These are phyloP conservation scores for Okapia johnstoni DNA, from an alignment of 2,113 vertebrate species.

Conservation along the genomic window DNA sequence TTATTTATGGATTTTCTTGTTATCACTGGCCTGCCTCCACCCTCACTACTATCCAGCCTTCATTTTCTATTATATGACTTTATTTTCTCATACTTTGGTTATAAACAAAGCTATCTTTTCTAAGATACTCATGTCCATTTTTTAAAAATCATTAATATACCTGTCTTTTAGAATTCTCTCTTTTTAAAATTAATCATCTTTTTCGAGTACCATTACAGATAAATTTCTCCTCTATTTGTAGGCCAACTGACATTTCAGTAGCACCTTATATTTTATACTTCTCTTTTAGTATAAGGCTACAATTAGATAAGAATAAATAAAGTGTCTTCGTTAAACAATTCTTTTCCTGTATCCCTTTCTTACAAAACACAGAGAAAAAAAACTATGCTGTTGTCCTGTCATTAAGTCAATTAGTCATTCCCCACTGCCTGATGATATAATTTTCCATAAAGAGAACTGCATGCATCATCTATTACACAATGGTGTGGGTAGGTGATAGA, in stretches of 20 bases:
- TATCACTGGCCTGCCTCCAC: not conserved
- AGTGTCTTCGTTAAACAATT: not conserved
- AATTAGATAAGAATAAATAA: not conserved
- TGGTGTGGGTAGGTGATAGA: not conserved
- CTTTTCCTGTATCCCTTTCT: not conserved
- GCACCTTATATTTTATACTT: not conserved
- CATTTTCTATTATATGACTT: not conserved
- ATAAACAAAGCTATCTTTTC: not conserved
- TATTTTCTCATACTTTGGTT: not conserved
- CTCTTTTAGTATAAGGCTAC: not conserved
- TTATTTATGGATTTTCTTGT: not conserved
- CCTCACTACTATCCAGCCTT: not conserved
- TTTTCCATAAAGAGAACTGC: conserved; percentile 13
- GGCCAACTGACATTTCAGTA: not conserved
- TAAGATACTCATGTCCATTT: not conserved
- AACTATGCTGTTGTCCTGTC: not conserved
- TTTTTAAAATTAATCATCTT: not conserved
- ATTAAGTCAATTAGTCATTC: not conserved
- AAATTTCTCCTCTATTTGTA: not conserved
- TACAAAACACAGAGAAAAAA: not conserved
- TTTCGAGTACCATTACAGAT: not conserved
- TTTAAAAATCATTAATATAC: not conserved
- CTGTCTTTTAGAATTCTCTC: not conserved
- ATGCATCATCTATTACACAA: not conserved
- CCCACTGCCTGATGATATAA: not conserved